Base-by-base conservation (phyloP, 2,888 invertebrate species). In the Amiota minor region DNA sequence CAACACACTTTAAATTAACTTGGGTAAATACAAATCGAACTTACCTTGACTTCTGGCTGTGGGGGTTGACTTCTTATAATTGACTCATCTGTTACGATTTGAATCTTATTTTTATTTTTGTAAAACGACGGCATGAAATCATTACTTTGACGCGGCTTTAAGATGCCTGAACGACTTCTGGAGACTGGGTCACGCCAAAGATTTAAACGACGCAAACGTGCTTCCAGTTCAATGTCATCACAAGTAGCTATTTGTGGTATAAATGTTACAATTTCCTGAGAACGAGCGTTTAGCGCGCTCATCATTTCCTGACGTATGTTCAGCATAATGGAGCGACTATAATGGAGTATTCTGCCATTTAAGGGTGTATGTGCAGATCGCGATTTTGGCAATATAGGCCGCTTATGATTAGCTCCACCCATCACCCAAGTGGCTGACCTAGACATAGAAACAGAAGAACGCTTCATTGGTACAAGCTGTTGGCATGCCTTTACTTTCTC, bases 51-150 rank as follows among this genome's bases (percentile, higher is more conserved):
- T 69, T 86, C 86, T 4, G 81, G 79, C 74, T 85, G 85, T 9
- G 87, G 85, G 0, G 87, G 88, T 47, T 88, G 86, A 69, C 87
- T 88, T 64, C 82, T 83, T 59, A 88, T 88, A 68, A 87, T 88
- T 3, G 87, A 88, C 55, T 88, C 87, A 72, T 88, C 87, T 64
- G 80, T 78, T 55, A 82, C 79, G 16, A 79, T 55, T 11, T 79
- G 80, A 9, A 78, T 77, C n/a, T 82, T 81, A 45, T 70, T 75
- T 78, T 87, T 88, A 23, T 88, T 88, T 72, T 86, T 88, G 46
- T 77, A 85, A 74, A 89, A 89, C 2, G 87, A 85, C 64, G 72
- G 78, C 9, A 49, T 76, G 65, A 23, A 74, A 76, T 16, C 16
- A 35, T 23, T 45, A 14, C 14, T 62, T 71, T 46, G 74, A 71